Evolutionary conservation across 2,797 vertebrate genomes (phyloP), one percentile per base, ranked within the genome.

Genomic region (Muscicapa comitata): DNA sequence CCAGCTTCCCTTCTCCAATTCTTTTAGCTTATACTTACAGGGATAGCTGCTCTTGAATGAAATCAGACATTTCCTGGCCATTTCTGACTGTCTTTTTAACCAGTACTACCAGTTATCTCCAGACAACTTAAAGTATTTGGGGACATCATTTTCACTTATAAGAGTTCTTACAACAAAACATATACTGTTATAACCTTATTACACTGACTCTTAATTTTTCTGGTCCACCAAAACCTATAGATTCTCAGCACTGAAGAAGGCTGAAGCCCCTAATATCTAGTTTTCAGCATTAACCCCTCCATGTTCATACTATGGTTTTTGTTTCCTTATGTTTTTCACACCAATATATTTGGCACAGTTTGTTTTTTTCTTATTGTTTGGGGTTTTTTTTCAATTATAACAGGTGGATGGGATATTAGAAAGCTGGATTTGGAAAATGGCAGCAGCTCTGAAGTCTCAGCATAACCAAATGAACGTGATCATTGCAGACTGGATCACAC

Each of bases 371-470:
- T 14, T 11, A 40, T 6, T 31, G 21, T 58, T 50, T n/a, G 29
- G 45, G 4, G 1, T 1, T 24, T 33, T 37, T 37, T 45, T 59
- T 74, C 26, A 42, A 66, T 45, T 75, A 98, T 98, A 66, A 81
- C 92, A 99, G 99, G 40, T 99, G 94, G 98, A 99, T 23, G 98
- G 99, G 25, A 76, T 97, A 13, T 96, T 99, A 95, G 99, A 99
- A 96, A 93, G 62, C 48, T 99, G 99, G 99, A 97, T 99, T 66
- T 95, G 97, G 94, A 97, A 98, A 89, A 93, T 99, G 97, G 98
- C 98, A 31, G 90, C 97, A 2, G 97, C 97, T 2, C 97, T 99
- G 54, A 99, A 98, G 97, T 97, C 97, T 35, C 97, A 94, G 26
- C 96, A 94, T 9, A 93, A 72, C 11, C 94, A 98, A 20, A 92